phyloP scores from a whole-genome alignment of 1,140 invertebrate species.

The Aleiodes sp. region DNA sequence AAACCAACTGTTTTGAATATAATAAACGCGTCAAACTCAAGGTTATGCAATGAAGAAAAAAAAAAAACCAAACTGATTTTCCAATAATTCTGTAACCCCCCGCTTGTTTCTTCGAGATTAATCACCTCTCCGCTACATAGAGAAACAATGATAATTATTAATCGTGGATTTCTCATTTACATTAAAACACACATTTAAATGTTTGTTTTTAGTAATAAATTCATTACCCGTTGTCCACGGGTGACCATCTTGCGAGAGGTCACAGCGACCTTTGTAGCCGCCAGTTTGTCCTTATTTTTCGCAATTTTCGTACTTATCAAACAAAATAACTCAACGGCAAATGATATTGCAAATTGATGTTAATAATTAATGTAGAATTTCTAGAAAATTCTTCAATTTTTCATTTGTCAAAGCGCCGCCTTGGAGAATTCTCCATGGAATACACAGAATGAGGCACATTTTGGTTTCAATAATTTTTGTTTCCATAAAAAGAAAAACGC shows the following conservation, averaged over 20 bases:
- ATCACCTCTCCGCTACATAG: too few species aligned
- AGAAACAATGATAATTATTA: too few species aligned
- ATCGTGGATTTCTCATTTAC: not conserved
- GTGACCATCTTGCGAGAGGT: slow-evolving; percentile 62
- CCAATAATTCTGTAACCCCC: not conserved
- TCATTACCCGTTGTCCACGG: slow-evolving; percentile 58
- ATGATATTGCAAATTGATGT: not conserved
- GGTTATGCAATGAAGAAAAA: slow-evolving; percentile 12
- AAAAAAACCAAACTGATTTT: not conserved
- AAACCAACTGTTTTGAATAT: slow-evolving; percentile 37
- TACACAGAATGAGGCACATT: too few species aligned
- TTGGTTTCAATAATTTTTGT: too few species aligned
- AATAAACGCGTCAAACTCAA: slow-evolving; percentile 27
- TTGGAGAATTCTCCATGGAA: too few species aligned
- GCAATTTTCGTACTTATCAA: slow-evolving; percentile 9
- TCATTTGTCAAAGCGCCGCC: too few species aligned
- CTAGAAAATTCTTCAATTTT: not conserved
- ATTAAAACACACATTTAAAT: not conserved
- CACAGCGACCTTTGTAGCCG: slow-evolving; percentile 53
- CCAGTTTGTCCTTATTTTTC: slow-evolving; percentile 50
- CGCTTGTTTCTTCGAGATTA: too few species aligned
- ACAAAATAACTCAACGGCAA: not conserved
- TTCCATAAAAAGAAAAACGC: too few species aligned
- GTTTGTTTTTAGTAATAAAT: slow-evolving; percentile 18
- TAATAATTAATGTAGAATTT: too few species aligned